These are phyloP conservation scores for Chrysotoxum bicinctum DNA, from an alignment of 2,888 invertebrate species.

Conservation along the genomic window DNA sequence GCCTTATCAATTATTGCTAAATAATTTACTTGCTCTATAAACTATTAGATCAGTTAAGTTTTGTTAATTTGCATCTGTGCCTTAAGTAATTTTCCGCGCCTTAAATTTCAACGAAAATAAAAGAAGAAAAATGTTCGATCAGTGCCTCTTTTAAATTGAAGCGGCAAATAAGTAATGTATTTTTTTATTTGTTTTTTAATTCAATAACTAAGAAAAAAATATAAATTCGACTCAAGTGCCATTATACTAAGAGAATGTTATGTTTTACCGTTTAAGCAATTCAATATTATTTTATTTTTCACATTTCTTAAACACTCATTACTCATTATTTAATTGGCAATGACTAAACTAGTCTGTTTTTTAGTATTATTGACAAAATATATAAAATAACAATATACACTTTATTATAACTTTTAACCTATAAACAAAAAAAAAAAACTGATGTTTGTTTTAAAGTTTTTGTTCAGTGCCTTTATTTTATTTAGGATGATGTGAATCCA, in stretches of 20 bases:
- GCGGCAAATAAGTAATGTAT: not conserved
- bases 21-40: not conserved
- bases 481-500: not conserved
- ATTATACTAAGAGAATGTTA: constrained; percentile 50
- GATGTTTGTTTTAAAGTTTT: not conserved
- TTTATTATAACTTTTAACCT: not conserved
- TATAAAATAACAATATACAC: not conserved
- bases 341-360: constrained; percentile 16
- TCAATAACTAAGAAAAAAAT: not conserved
- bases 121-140: constrained; percentile 6
- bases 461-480: not conserved
- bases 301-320: not conserved
- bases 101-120: constrained; percentile 35
- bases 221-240: constrained; percentile 56
- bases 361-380: not conserved
- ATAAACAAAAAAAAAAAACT: not conserved
- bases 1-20: not conserved
- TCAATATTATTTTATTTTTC: constrained; percentile 9
- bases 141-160: constrained; percentile 48
- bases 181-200: not conserved
- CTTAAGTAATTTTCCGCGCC: constrained; percentile 45
- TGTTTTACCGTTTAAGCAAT: constrained; percentile 25
- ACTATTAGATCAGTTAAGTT: not conserved
- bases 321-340: not conserved
- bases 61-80: constrained; percentile 47